A percentile compares a stretch with the other conserved stretches of the same genome.
These are phyloP conservation scores for Habroteleia sp. DNA, from an alignment of 2,888 invertebrate species.

Conservation along the genomic window DNA sequence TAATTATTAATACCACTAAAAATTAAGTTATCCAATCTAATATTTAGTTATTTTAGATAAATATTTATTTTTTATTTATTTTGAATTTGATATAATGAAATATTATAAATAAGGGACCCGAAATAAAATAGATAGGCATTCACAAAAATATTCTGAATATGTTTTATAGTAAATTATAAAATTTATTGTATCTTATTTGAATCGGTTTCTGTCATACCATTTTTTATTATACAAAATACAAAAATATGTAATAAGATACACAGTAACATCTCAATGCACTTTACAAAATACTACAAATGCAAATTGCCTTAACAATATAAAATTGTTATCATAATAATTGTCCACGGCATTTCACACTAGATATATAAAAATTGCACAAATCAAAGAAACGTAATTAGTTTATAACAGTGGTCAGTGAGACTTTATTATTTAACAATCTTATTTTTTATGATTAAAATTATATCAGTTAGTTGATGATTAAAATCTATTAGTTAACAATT, in stretches of 20 bases:
- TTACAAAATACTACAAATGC: conserved; percentile 24
- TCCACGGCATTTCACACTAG: conserved; percentile 26
- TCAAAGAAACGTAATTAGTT: conserved; percentile 3
- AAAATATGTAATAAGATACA: conserved; percentile 32
- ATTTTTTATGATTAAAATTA: too few species aligned
- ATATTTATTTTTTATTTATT: too few species aligned
- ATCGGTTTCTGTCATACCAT: conserved; percentile 11
- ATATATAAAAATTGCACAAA: too few species aligned
- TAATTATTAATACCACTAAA: too few species aligned
- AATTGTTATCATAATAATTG: conserved; percentile 12
- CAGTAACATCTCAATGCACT: conserved; percentile 4
- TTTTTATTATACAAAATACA: conserved; percentile 35
- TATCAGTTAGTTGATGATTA: too few species aligned
- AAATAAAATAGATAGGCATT: too few species aligned
- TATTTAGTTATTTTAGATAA: too few species aligned
- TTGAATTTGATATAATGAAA: too few species aligned
- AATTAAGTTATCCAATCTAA: too few species aligned
- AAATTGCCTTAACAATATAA: conserved; percentile 6
- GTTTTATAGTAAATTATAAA: conserved; percentile 20
- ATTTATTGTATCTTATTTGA: conserved; percentile 23
- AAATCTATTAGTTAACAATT: too few species aligned
- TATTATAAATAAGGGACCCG: too few species aligned
- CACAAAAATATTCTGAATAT: conserved; percentile 13
- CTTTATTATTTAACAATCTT: too few species aligned
- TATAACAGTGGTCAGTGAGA: background rate